Evolutionary conservation across 2,113 vertebrate genomes (phyloP), one percentile per base, ranked within the genome.

Genomic region (Lampris incognitus): DNA sequence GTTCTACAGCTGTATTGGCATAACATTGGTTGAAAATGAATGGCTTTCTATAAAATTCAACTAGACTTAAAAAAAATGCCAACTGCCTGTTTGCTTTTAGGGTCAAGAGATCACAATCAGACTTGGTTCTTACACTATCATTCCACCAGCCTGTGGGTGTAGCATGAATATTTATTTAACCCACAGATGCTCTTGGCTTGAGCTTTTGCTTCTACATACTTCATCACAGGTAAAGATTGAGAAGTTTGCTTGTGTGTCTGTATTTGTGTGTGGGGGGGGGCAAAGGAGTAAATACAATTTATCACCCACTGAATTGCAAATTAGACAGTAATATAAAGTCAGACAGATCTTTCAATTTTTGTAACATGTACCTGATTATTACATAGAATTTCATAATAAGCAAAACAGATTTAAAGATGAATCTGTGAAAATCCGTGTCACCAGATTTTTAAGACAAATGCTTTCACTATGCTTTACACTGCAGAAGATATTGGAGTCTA

Each of bases 131-230:
- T 51, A 5, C n/a, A 44, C 41, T 68, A 50, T 46, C 58, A 1
- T 7, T 11, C 82, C 69, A 52, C 39, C 52, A 66, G 48, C 71
- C 54, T 68, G 85, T 87, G 78, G 84, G 88, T 58, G 77, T 65
- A 60, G 44, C 70, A 54, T 64, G 9, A 78, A 70, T 85, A 64
- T 73, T 69, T 52, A 85, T 78, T 64, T 44, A 46, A 52, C 55
- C 37, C 66, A 37, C 42, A 3, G 64, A 5, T 44, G 48, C 56
- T 55, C 42, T 69, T 6, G 39, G 48, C 36, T 81, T 80, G 78
- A 87, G 85, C 79, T 88, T 40, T 9, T 67, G 63, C 44, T 48
- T 48, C 39, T 10, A 69, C 39, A 63, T 55, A 57, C 41, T 49
- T 44, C 66, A 69, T 48, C 63, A 51, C 49, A 61, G 24, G 65